Percentiles rank a stretch among this genome's conserved stretches.
phyloP scores from a whole-genome alignment of 2,888 invertebrate species.

The Megastigmus dorsalis region DNA sequence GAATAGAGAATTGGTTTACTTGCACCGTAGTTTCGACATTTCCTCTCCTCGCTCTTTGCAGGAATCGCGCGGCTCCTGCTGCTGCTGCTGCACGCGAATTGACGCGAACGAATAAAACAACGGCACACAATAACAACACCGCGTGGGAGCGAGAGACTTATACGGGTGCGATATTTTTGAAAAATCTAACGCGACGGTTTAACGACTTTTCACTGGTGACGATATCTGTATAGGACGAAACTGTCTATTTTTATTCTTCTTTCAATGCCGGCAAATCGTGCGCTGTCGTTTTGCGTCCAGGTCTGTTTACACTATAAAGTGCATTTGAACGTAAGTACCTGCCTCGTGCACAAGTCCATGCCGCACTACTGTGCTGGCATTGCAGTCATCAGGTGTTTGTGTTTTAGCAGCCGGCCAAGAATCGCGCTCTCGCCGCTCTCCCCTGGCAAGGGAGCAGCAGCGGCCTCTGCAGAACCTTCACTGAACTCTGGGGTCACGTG shows the following conservation, averaged over 20 bases:
- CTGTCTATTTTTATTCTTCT: no score
- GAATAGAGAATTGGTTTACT: no score
- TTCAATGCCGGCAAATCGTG: no score
- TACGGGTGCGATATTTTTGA: no score
- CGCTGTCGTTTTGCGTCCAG: background rate
- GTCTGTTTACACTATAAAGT: slow-evolving; percentile 16
- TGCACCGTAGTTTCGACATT: no score
- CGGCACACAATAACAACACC: background rate
- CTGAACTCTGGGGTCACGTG: background rate
- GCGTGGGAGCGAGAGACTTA: background rate
- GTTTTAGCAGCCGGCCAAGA: slow-evolving; percentile 60
- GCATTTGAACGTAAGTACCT: slow-evolving; percentile 50
- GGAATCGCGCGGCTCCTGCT: no score
- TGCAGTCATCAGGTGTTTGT: slow-evolving; percentile 68
- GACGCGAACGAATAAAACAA: no score
- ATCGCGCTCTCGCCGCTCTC: background rate
- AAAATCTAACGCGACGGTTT: background rate
- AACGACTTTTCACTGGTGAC: background rate
- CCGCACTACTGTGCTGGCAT: slow-evolving; percentile 66
- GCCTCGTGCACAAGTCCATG: slow-evolving; percentile 70
- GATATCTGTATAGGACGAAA: no score
- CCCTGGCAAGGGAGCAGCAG: background rate
- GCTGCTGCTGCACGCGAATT: no score
- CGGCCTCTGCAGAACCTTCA: slow-evolving; percentile 27
- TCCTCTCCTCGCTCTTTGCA: no score